phyloP scores from a whole-genome alignment of 2,888 invertebrate genomes.

The Chymomyza procnemis region DNA sequence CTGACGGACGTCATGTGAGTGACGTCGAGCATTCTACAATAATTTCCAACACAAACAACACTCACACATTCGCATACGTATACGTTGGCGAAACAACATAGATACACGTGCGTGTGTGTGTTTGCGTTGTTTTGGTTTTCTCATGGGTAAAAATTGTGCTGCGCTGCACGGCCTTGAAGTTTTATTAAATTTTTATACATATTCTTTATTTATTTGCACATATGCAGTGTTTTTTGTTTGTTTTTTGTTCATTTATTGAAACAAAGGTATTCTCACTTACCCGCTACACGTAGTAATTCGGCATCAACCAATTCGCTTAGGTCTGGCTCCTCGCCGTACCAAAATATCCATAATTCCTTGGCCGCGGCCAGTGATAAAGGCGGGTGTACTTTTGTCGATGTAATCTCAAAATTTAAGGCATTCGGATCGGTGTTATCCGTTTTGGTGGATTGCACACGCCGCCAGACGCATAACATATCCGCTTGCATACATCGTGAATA shows the following conservation, averaged over 20 bases:
- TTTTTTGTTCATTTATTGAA: neutral
- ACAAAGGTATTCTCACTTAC: constrained; percentile 82
- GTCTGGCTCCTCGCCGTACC: constrained; percentile 99
- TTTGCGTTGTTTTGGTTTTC: constrained; percentile 56
- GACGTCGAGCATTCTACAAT: constrained; percentile 40
- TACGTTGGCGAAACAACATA: neutral
- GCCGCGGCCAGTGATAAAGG: constrained; percentile 90
- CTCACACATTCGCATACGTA: constrained; percentile 11
- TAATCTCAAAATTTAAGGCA: constrained; percentile 79
- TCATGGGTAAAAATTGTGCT: constrained; percentile 43
- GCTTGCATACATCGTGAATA: constrained; percentile 94
- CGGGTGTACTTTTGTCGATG: constrained; percentile 82
- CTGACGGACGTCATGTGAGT: constrained; percentile 45
- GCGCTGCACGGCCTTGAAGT: constrained; percentile 65
- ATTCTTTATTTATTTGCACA: neutral
- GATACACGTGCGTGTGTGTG: neutral
- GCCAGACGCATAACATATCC: constrained; percentile 98
- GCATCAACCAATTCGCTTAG: constrained; percentile 89
- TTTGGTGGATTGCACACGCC: constrained; percentile 86
- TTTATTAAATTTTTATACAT: constrained; percentile 65
- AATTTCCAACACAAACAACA: constrained; percentile 5
- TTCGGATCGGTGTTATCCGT: constrained; percentile 79
- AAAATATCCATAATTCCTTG: constrained; percentile 99
- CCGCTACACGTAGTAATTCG: constrained; percentile 89
- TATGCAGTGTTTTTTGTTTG: neutral